A percentile compares a stretch with the other conserved stretches of the same genome.
Conservation (phyloP, 2,113 vertebrate genomes). For the Chitala chitala region DNA sequence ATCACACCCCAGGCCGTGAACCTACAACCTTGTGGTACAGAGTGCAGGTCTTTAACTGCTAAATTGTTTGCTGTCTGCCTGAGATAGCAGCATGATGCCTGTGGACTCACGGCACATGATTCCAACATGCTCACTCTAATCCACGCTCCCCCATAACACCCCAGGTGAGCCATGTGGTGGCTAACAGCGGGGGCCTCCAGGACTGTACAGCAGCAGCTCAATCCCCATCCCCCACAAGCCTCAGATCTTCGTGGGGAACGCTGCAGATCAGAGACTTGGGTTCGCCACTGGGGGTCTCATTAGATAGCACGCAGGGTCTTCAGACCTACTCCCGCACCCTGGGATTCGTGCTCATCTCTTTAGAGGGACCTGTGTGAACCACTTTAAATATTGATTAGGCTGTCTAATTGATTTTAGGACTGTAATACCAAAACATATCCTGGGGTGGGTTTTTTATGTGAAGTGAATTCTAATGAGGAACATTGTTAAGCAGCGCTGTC, state of each 20-base stretch:
- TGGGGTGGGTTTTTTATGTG: conserved; percentile 23
- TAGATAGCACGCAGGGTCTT: conserved; percentile 35
- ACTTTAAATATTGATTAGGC: conserved; percentile 24
- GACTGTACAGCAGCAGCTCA: conserved; percentile 43
- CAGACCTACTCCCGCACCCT: conserved; percentile 21
- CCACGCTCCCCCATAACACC: no score
- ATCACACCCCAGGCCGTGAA: no score
- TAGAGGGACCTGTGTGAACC: conserved; percentile 20
- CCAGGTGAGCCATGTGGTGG: conserved; percentile 47
- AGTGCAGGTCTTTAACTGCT: neutral
- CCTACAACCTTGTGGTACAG: neutral
- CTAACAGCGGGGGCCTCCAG: conserved; percentile 44
- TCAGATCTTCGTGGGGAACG: conserved; percentile 18
- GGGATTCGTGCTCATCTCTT: conserved; percentile 39
- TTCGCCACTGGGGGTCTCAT: conserved; percentile 42
- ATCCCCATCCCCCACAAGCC: conserved; percentile 32
- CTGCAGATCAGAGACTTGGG: conserved; percentile 29
- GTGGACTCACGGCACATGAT: no score
- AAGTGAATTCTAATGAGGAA: neutral
- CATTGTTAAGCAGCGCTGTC: neutral
- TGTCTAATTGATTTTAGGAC: conserved; percentile 41
- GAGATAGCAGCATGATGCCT: no score
- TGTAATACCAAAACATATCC: conserved; percentile 45
- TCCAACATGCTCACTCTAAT: no score
- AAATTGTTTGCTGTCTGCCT: neutral